phyloP scores from a whole-genome alignment of 2,113 vertebrate genomes.

The Herpailurus yagouaroundi region DNA sequence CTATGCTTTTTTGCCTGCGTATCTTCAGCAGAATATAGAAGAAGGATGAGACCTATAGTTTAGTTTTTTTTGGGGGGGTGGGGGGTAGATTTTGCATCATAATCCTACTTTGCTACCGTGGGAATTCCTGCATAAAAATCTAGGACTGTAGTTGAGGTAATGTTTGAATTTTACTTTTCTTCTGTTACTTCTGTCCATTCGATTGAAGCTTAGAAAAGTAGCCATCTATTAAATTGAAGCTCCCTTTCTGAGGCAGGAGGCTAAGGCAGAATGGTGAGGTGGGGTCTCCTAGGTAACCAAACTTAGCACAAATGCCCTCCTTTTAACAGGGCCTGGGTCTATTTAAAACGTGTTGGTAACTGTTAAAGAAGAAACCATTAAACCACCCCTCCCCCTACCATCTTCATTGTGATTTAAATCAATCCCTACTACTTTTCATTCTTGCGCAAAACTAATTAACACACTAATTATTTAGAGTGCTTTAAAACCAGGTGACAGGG shows the following conservation, averaged over 20 bases:
- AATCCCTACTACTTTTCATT: constrained; percentile 48
- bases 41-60: background rate
- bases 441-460: constrained; percentile 48
- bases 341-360: constrained; percentile 66
- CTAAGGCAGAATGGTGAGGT: constrained; percentile 28
- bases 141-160: background rate
- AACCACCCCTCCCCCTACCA: background rate
- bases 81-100: background rate
- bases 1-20: background rate
- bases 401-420: constrained; percentile 76
- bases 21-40: background rate
- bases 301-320: constrained; percentile 60
- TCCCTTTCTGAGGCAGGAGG: constrained; percentile 36
- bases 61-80: background rate
- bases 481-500: background rate
- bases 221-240: constrained; percentile 2
- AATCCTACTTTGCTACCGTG: constrained; percentile 24
- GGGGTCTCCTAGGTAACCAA: constrained; percentile 79
- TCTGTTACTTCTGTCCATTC: constrained; percentile 14
- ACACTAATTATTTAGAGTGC: constrained; percentile 50
- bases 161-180: background rate
- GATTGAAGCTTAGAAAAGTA: constrained; percentile 6
- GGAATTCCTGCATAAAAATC: constrained; percentile 35
- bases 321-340: constrained; percentile 59
- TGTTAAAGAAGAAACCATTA: constrained; percentile 56